Percentiles rank a stretch among this genome's conserved stretches.
Conservation (phyloP, 2,888 invertebrate genomes). For the Hofmannophila pseudospretella region DNA sequence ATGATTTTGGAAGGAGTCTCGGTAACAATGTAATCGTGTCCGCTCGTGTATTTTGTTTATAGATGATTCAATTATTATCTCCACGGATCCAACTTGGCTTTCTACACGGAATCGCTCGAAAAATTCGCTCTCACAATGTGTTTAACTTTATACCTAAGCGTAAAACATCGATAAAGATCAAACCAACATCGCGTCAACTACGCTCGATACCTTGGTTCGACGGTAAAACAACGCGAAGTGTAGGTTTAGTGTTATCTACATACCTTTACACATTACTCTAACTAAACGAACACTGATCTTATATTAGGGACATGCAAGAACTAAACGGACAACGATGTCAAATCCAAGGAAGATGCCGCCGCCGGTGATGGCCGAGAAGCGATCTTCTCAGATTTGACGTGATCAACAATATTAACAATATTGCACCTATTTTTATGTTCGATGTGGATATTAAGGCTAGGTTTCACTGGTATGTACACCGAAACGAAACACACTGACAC, state of each 20-base stretch:
- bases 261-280: constrained; percentile 51
- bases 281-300: constrained; percentile 67
- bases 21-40: constrained; percentile 7
- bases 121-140: constrained; percentile 60
- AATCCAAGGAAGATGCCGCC: constrained; percentile 20
- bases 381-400: constrained; percentile 16
- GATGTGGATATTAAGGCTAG: constrained; percentile 76
- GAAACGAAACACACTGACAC: constrained; percentile 62
- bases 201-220: constrained; percentile 35
- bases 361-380: constrained; percentile 7
- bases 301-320: constrained; percentile 66
- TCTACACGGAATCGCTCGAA: constrained; percentile 57
- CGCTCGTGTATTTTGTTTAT: constrained; percentile 13
- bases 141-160: constrained; percentile 64
- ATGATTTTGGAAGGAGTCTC: not conserved
- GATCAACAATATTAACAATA: constrained; percentile 37
- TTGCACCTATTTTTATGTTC: constrained; percentile 63
- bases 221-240: constrained; percentile 46
- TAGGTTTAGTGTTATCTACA: constrained; percentile 39
- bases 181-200: constrained; percentile 40
- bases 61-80: constrained; percentile 13
- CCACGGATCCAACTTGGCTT: constrained; percentile 9
- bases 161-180: constrained; percentile 64
- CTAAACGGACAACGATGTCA: constrained; percentile 42
- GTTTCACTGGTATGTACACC: constrained; percentile 62